Conservation (phyloP, 37 sponge, comb jelly and placozoan species). For the Tethya wilhelma region DNA sequence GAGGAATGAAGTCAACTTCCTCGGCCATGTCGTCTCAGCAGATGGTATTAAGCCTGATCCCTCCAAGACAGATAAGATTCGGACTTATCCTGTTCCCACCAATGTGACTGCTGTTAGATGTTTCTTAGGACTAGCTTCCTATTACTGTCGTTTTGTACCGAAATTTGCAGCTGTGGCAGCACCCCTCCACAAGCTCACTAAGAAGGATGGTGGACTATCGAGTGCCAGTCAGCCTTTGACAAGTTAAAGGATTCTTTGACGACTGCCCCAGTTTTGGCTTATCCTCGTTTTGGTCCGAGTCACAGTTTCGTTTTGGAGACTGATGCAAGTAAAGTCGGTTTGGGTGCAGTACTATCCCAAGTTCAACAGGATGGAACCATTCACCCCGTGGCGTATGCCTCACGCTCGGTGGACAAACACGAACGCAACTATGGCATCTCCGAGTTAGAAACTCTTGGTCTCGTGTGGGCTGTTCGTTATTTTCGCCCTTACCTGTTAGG, state of each 20-base stretch:
- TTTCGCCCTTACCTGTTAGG: slow-evolving; percentile 47
- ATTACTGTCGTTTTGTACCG: slow-evolving; percentile 46
- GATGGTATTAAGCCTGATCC: slow-evolving; percentile 45
- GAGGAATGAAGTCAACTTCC: slow-evolving; percentile 18
- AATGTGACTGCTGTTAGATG: slow-evolving; percentile 30
- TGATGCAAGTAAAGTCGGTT: slow-evolving; percentile 17
- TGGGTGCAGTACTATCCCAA: slow-evolving; percentile 22
- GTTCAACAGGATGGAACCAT: slow-evolving; percentile 16
- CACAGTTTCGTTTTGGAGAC: not conserved
- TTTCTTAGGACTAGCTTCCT: slow-evolving; percentile 49
- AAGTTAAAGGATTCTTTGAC: slow-evolving; percentile 15
- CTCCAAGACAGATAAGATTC: slow-evolving; percentile 26
- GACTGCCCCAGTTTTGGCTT: slow-evolving; percentile 35
- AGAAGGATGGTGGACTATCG: slow-evolving; percentile 30
- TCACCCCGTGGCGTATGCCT: slow-evolving; percentile 70
- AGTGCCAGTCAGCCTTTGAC: slow-evolving; percentile 26
- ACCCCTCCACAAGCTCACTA: not conserved
- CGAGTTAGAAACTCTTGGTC: slow-evolving; percentile 61
- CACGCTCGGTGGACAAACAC: slow-evolving; percentile 14
- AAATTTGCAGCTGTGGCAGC: slow-evolving; percentile 25
- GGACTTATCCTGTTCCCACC: slow-evolving; percentile 22
- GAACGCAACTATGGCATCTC: too few relatives aligned
- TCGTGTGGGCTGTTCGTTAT: slow-evolving; percentile 30
- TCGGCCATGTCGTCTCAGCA: slow-evolving; percentile 42
- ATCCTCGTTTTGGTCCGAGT: slow-evolving; percentile 18